Evolutionary conservation across 2,113 vertebrate species (phyloP).

Genomic region (Nothoprocta perdicaria): DNA sequence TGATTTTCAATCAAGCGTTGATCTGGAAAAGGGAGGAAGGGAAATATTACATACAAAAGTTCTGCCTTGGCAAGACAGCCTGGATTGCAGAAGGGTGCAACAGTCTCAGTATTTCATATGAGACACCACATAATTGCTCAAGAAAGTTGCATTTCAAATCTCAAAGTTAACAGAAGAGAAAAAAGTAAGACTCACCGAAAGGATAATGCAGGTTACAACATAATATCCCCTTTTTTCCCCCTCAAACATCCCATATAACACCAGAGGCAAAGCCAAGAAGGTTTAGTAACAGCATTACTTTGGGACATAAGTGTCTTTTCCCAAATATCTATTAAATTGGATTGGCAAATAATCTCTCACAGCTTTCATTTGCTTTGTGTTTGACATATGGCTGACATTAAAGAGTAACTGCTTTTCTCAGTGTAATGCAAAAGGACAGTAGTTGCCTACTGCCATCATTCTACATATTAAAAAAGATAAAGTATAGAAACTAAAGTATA

Average conservation of each 20-base stretch:
- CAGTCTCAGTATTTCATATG: background rate
- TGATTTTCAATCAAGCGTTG: conserved; percentile 65
- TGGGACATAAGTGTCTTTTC: background rate
- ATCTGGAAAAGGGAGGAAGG: conserved; percentile 12
- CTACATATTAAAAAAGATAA: background rate
- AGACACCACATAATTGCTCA: conserved; percentile 8
- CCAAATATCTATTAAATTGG: background rate
- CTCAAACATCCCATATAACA: background rate
- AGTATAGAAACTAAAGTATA: background rate
- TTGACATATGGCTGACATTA: background rate
- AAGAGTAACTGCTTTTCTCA: background rate
- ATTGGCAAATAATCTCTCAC: background rate
- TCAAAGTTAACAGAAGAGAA: conserved; percentile 16
- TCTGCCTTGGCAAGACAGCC: background rate
- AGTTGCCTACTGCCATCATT: background rate
- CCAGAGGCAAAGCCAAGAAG: conserved; percentile 39
- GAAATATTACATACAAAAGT: background rate
- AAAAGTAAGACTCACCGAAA: conserved; percentile 30
- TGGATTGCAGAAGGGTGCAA: conserved; percentile 2
- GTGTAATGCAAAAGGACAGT: background rate
- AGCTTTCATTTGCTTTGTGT: background rate
- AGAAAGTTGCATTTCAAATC: conserved; percentile 31
- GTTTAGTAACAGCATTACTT: background rate
- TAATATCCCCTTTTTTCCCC: background rate
- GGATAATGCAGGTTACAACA: conserved; percentile 24